Percentiles rank a stretch among this genome's conserved stretches.
Evolutionary conservation across 1,140 invertebrate genomes (phyloP).

Genomic region (Drosophila miranda): DNA sequence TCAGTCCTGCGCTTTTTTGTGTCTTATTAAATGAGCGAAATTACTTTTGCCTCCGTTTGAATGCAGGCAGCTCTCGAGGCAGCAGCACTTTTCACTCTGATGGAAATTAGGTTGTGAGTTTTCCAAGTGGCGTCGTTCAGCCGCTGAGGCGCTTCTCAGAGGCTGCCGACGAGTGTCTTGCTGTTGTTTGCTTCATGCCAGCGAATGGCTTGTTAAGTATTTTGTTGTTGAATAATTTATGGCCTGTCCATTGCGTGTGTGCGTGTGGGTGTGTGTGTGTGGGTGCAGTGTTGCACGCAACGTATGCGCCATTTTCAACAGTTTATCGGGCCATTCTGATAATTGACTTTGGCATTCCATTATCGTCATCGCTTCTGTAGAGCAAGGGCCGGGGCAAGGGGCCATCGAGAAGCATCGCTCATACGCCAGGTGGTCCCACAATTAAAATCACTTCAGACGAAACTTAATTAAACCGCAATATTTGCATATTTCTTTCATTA

Average conservation of each 20-base stretch:
- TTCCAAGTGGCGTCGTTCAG: constrained; percentile 55
- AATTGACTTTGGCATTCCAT: constrained; percentile 52
- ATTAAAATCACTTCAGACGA: constrained; percentile 63
- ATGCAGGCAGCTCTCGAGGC: constrained; percentile 29
- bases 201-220: constrained; percentile 47
- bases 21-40: constrained; percentile 52
- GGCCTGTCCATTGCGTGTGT: constrained; percentile 11
- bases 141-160: constrained; percentile 1
- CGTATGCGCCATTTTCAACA: constrained; percentile 60
- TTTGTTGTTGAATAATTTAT: constrained; percentile 66
- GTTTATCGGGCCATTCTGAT: constrained; percentile 49
- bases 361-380: constrained; percentile 21
- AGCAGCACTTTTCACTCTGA: constrained; percentile 25
- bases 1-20: constrained; percentile 17
- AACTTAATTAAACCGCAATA: constrained; percentile 78
- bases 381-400: not conserved
- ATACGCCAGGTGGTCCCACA: constrained; percentile 63
- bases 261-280: too few relatives aligned
- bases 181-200: constrained; percentile 57
- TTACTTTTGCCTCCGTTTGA: constrained; percentile 49
- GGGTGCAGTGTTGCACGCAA: constrained; percentile 1
- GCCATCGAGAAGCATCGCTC: constrained; percentile 30
- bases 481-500: constrained; percentile 73
- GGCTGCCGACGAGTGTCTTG: constrained; percentile 53
- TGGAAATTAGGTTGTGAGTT: constrained; percentile 66